Percentiles rank a stretch among this genome's conserved stretches.
phyloP scores from a whole-genome alignment of 2,113 vertebrate species.

The Regulus satrapa region DNA sequence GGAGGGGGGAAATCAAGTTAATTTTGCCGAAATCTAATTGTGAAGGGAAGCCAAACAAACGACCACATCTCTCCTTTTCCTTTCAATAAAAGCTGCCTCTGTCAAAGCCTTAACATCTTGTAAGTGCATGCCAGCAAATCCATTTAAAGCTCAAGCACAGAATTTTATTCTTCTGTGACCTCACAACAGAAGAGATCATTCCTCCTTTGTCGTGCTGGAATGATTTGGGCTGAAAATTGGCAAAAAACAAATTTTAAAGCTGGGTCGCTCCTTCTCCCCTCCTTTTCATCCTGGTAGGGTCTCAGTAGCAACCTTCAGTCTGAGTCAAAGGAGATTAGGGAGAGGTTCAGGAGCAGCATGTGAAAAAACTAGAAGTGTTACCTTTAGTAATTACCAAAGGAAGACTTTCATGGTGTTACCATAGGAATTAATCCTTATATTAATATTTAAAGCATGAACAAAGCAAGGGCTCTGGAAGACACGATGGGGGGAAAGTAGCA shows the following conservation, averaged over 20 bases:
- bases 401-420: background rate
- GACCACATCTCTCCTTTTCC: background rate
- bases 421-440: constrained; percentile 47
- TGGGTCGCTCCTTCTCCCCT: background rate
- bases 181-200: background rate
- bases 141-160: background rate
- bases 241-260: background rate
- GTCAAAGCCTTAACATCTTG: constrained; percentile 22
- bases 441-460: constrained; percentile 28
- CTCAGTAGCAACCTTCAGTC: background rate
- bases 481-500: background rate
- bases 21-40: background rate
- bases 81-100: background rate
- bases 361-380: background rate
- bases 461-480: background rate
- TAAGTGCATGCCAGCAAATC: background rate
- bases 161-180: background rate
- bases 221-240: background rate
- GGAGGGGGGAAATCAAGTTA: background rate
- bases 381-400: constrained; percentile 3
- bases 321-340: background rate
- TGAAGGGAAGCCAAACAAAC: background rate
- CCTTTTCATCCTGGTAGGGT: background rate
- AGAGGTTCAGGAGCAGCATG: background rate
- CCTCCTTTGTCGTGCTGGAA: background rate